phyloP scores from a whole-genome alignment of 2,797 vertebrate genomes.

The Semaprochilodus insignis region DNA sequence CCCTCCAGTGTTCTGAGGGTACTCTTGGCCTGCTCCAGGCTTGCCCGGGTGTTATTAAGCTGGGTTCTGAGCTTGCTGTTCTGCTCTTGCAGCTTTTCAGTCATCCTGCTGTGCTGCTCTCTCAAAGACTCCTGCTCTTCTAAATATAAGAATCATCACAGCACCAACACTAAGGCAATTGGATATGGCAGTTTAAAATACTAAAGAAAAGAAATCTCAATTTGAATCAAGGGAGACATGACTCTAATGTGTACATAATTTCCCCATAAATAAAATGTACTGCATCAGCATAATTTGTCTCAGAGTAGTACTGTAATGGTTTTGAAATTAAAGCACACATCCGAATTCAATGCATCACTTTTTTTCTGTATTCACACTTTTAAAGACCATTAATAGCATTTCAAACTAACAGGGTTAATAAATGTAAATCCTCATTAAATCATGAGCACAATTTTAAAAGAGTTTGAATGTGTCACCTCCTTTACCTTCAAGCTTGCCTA shows the following conservation, averaged over 20 bases:
- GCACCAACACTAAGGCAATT: neutral
- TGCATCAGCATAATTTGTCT: neutral
- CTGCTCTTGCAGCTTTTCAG: constrained; percentile 69
- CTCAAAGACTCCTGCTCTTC: constrained; percentile 81
- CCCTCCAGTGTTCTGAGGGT: constrained; percentile 78
- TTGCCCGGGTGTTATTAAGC: constrained; percentile 73
- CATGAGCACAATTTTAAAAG: neutral
- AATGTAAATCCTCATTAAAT: neutral
- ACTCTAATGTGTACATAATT: neutral
- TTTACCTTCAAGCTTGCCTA: constrained; percentile 79
- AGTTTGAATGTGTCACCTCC: neutral
- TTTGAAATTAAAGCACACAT: neutral
- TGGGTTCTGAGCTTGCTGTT: constrained; percentile 80
- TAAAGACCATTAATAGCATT: neutral
- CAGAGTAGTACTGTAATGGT: no score
- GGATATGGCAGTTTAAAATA: neutral
- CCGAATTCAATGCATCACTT: neutral
- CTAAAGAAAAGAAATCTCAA: neutral
- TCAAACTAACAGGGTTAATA: no score
- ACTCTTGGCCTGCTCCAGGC: constrained; percentile 80
- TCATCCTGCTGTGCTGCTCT: constrained; percentile 74
- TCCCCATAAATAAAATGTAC: neutral
- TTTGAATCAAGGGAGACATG: neutral
- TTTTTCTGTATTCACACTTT: no score
- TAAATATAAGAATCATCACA: constrained; percentile 60